Evolutionary conservation across 2,888 invertebrate genomes (phyloP).

Genomic region (Plutella xylostella): DNA sequence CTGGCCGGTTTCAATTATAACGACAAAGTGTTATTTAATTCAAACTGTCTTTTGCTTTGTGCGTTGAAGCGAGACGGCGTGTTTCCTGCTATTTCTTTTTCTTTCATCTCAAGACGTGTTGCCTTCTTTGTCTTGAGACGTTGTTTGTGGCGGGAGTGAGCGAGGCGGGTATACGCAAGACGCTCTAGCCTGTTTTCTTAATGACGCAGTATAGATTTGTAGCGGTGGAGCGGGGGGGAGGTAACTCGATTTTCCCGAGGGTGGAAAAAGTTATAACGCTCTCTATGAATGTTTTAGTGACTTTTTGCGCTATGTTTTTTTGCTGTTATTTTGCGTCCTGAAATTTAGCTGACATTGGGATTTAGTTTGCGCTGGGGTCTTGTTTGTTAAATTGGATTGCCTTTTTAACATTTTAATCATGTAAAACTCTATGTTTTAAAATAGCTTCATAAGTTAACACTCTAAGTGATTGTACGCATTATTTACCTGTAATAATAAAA

Average conservation of each 20-base stretch:
- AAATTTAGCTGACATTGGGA: no score
- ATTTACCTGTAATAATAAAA: no score
- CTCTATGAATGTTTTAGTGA: constrained; percentile 45
- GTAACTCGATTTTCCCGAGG: constrained; percentile 25
- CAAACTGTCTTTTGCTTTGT: constrained; percentile 65
- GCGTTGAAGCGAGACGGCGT: constrained; percentile 52
- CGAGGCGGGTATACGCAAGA: constrained; percentile 52
- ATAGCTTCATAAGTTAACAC: neutral
- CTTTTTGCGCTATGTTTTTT: no score
- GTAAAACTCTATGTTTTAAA: neutral
- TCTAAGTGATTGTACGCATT: no score
- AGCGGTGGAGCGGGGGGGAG: constrained; percentile 37
- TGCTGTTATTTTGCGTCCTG: no score
- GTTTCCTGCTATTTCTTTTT: no score
- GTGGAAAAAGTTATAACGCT: constrained; percentile 51
- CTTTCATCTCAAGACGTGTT: constrained; percentile 43
- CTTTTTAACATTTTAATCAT: neutral
- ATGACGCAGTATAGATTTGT: constrained; percentile 67
- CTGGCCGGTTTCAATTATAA: constrained; percentile 54
- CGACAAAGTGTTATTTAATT: constrained; percentile 71
- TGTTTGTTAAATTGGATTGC: neutral
- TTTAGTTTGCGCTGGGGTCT: neutral
- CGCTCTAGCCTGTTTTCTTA: constrained; percentile 56
- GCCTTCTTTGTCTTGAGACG: constrained; percentile 33
- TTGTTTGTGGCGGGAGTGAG: constrained; percentile 26